Evolutionary conservation across 2,888 invertebrate species (phyloP).

Genomic region (Drosophila demipolita): DNA sequence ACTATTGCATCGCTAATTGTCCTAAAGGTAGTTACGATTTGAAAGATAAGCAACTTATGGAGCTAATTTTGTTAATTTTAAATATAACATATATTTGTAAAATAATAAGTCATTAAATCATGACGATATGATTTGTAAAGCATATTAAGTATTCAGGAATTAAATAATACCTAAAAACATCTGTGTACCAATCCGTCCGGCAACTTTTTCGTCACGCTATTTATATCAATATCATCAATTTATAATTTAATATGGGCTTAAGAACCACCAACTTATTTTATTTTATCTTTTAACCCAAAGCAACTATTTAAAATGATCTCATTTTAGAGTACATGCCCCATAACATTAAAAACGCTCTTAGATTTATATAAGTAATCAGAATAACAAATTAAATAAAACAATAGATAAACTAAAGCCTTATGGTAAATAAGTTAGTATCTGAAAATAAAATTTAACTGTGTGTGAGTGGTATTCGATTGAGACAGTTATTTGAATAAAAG

Average conservation of each 20-base stretch:
- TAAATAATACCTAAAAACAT: background rate
- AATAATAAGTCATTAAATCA: background rate
- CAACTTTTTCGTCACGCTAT: background rate
- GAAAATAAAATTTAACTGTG: background rate
- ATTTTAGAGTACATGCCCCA: background rate
- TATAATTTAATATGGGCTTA: background rate
- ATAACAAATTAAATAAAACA: background rate
- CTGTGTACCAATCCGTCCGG: conserved; percentile 2
- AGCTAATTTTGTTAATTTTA: background rate
- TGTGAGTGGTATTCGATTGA: background rate
- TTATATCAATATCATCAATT: background rate
- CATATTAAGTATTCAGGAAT: background rate
- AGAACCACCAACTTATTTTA: background rate
- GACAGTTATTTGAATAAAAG: background rate
- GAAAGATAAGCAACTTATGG: background rate
- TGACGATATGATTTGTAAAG: background rate
- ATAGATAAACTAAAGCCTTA: background rate
- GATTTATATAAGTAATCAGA: background rate
- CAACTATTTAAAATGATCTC: background rate
- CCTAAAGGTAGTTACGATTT: background rate
- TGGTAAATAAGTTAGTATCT: background rate
- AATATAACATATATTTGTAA: background rate
- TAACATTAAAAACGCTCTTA: background rate
- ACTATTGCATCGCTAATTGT: background rate
- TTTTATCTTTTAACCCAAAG: background rate